Conservation (phyloP, 1,140 invertebrate species). For the Orchesella cincta region DNA sequence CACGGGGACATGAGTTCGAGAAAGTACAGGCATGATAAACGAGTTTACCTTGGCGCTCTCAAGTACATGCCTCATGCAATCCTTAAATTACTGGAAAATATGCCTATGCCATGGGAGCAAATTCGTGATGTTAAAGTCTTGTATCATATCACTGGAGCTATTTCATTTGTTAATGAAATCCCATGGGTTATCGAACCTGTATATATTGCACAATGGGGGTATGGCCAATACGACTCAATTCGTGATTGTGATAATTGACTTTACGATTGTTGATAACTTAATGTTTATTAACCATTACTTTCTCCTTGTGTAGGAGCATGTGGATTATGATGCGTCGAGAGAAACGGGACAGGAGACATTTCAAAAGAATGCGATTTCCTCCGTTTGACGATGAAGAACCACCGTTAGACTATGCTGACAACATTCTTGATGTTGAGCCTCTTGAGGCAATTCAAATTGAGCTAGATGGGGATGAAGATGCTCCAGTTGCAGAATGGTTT, state of each 20-base stretch:
- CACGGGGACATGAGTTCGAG: constrained; percentile 99
- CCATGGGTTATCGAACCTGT: constrained; percentile 99
- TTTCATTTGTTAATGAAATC: constrained; percentile 99
- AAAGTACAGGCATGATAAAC: constrained; percentile 98
- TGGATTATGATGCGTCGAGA: constrained; percentile 99
- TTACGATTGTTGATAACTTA: too few relatives aligned
- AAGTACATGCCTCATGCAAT: constrained; percentile 99
- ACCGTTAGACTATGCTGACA: constrained; percentile 98
- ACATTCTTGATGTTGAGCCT: constrained; percentile 98
- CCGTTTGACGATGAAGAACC: constrained; percentile 99
- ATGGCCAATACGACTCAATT: constrained; percentile 53
- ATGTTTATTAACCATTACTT: too few relatives aligned
- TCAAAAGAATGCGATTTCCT: constrained; percentile 99
- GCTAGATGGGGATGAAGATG: constrained; percentile 93
- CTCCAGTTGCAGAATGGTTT: constrained; percentile 89
- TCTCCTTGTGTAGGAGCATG: constrained; percentile 75
- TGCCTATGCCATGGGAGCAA: constrained; percentile 99
- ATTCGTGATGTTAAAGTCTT: constrained; percentile 96
- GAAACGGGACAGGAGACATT: constrained; percentile 97
- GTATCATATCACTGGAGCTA: constrained; percentile 99
- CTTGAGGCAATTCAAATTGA: constrained; percentile 99
- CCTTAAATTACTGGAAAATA: constrained; percentile 97
- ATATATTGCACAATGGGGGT: constrained; percentile 99
- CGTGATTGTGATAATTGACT: neutral
- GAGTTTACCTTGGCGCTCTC: constrained; percentile 95